Conservation (phyloP, 2,888 invertebrate species). For the Drosophila anomalipes region DNA sequence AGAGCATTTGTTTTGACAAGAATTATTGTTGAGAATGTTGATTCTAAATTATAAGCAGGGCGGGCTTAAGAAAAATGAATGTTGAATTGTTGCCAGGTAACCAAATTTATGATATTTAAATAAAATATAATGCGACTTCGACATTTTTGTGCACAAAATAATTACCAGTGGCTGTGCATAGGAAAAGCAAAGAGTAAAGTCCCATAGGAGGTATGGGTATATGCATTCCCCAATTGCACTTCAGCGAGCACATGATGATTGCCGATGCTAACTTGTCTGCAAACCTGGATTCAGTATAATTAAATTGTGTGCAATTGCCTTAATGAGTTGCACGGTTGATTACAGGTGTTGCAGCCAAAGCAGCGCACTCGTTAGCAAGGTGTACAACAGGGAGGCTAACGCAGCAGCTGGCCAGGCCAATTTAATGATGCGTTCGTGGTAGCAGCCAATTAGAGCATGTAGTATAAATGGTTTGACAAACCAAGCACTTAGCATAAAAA, state of each 20-base stretch:
- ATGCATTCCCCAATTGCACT: neutral
- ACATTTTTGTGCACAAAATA: neutral
- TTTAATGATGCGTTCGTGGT: constrained; percentile 33
- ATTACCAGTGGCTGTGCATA: neutral
- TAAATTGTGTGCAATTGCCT: constrained; percentile 61
- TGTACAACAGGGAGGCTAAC: neutral
- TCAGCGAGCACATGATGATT: constrained; percentile 14
- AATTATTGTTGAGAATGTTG: neutral
- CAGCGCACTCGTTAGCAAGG: neutral
- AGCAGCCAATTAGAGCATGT: constrained; percentile 49
- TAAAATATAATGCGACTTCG: neutral
- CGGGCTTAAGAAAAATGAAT: neutral
- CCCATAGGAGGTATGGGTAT: neutral
- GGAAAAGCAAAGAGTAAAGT: neutral
- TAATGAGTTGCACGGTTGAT: constrained; percentile 56
- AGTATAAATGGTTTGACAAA: constrained; percentile 49
- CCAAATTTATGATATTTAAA: neutral
- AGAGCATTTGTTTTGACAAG: neutral
- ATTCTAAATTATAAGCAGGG: neutral
- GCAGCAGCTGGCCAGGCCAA: constrained; percentile 2
- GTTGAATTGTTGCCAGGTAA: neutral
- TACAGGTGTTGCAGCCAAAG: constrained; percentile 26
- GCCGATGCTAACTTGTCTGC: constrained; percentile 20
- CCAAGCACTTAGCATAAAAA: constrained; percentile 52
- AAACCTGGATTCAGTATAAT: constrained; percentile 48